These are phyloP conservation scores for Agonopterix subpropinquella DNA, from an alignment of 2,888 invertebrate species.

Conservation along the genomic window DNA sequence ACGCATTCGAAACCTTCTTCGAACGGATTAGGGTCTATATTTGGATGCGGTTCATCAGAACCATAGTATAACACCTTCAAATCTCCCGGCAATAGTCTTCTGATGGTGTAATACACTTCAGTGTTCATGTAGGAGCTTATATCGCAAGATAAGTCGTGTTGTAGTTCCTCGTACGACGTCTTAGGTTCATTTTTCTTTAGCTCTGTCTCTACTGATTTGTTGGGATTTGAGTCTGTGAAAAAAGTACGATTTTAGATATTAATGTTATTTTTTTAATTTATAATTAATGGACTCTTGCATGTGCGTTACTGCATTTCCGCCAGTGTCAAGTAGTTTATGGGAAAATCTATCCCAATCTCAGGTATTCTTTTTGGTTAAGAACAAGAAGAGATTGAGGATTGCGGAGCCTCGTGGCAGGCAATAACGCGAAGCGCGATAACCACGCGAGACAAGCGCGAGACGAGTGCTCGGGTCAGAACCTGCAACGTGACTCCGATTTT, in stretches of 20 bases:
- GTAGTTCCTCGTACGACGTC: constrained; percentile 51
- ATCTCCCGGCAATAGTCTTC: constrained; percentile 90
- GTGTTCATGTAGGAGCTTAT: constrained; percentile 84
- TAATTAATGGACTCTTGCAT: too few species aligned
- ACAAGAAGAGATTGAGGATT: too few species aligned
- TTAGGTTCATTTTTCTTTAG: constrained; percentile 42
- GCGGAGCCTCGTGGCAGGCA: too few species aligned
- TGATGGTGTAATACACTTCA: constrained; percentile 86
- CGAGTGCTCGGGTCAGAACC: too few species aligned
- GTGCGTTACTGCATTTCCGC: too few species aligned
- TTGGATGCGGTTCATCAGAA: constrained; percentile 43
- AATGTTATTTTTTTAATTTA: too few species aligned
- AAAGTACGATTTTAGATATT: background rate
- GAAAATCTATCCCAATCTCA: too few species aligned
- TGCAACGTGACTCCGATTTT: too few species aligned
- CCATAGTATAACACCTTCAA: constrained; percentile 83
- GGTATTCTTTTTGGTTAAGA: too few species aligned
- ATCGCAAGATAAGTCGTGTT: constrained; percentile 79
- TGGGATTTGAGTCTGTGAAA: constrained; percentile 54
- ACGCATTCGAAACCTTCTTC: constrained; percentile 76
- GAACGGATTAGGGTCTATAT: constrained; percentile 82
- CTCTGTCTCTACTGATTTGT: constrained; percentile 55
- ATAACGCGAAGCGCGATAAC: too few species aligned
- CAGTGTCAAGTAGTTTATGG: too few species aligned
- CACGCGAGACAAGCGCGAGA: too few species aligned